A percentile compares a stretch with the other conserved stretches of the same genome.
phyloP scores from a whole-genome alignment of 2,113 vertebrate genomes.

The Cepphus grylle region DNA sequence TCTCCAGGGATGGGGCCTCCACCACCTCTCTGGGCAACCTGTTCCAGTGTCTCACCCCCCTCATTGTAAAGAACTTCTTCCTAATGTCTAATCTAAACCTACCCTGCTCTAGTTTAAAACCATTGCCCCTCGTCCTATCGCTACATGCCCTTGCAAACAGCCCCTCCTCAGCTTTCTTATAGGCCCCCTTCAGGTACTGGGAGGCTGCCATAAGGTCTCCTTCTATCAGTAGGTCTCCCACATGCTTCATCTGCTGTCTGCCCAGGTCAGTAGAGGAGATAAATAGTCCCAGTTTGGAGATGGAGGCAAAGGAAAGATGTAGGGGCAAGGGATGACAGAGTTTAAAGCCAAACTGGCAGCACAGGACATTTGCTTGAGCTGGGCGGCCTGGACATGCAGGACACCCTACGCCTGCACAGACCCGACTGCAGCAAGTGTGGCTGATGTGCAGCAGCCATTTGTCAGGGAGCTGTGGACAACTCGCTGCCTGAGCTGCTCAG shows the following conservation, averaged over 20 bases:
- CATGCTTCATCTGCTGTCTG: background rate
- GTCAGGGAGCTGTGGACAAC: background rate
- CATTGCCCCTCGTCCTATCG: too few relatives aligned
- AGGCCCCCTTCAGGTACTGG: too few relatives aligned
- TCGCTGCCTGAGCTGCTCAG: background rate
- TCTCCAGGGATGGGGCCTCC: too few relatives aligned
- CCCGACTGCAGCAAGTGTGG: background rate
- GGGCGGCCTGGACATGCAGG: background rate
- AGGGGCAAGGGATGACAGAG: background rate
- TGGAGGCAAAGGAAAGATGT: background rate
- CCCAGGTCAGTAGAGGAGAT: background rate
- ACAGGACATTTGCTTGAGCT: background rate
- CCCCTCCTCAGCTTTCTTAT: too few relatives aligned
- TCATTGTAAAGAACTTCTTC: too few relatives aligned
- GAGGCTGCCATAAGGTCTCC: too few relatives aligned
- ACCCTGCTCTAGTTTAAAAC: too few relatives aligned
- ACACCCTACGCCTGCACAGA: background rate
- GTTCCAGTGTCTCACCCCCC: too few relatives aligned
- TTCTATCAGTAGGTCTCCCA: background rate
- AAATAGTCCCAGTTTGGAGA: background rate
- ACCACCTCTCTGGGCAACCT: too few relatives aligned
- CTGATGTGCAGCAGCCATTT: background rate
- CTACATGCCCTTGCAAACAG: too few relatives aligned
- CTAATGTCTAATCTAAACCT: too few relatives aligned
- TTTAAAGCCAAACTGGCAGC: background rate